Evolutionary conservation across 2,113 vertebrate species (phyloP).

Genomic region (Neofelis nebulosa): DNA sequence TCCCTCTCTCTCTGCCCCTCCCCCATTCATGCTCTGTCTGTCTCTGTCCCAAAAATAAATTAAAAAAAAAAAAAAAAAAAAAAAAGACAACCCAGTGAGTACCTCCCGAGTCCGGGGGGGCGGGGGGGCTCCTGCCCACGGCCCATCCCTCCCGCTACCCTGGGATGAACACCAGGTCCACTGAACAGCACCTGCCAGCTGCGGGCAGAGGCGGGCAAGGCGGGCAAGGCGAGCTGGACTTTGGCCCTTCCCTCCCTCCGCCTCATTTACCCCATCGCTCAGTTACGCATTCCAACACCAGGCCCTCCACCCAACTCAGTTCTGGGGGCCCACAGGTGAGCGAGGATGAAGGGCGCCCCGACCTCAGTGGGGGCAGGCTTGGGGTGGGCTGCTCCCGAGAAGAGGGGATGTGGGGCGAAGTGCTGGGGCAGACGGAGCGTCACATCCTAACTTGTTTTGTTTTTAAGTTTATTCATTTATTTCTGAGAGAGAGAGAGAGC

Average conservation of each 20-base stretch:
- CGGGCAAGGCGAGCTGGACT: conserved; percentile 45
- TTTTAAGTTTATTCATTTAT: too few species aligned
- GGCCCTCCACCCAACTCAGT: background rate
- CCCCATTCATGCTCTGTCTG: too few species aligned
- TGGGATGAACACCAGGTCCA: background rate
- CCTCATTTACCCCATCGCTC: background rate
- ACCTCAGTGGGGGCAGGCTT: background rate
- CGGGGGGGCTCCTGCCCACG: background rate
- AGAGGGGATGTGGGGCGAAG: background rate
- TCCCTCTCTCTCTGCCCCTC: too few species aligned
- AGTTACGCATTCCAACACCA: conserved; percentile 24
- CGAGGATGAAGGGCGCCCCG: background rate
- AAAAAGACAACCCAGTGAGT: background rate
- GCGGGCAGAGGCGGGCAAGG: background rate
- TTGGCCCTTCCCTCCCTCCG: background rate
- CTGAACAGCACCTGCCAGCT: background rate
- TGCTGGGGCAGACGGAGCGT: background rate
- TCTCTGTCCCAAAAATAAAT: too few species aligned
- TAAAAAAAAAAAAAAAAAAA: too few species aligned
- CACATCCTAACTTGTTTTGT: background rate
- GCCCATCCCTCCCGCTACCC: background rate
- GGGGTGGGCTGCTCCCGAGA: background rate
- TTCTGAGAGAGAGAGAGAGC: too few species aligned
- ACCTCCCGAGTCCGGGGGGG: background rate
- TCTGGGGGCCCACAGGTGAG: background rate